A percentile compares a stretch with the other conserved stretches of the same genome.
Conservation (phyloP, 2,888 invertebrate species). For the Caenorhabditis angaria region DNA sequence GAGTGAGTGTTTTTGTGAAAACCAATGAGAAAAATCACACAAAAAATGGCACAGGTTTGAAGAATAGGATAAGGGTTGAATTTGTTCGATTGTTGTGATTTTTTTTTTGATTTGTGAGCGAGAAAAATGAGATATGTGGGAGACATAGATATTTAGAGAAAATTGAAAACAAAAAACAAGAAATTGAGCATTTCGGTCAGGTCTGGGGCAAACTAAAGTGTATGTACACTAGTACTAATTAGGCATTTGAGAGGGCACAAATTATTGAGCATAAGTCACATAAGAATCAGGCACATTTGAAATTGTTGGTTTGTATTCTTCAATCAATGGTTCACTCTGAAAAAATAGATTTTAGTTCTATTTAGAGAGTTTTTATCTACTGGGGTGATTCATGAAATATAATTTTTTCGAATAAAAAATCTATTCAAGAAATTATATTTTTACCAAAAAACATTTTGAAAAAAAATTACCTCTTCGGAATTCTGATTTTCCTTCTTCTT, state of each 20-base stretch:
- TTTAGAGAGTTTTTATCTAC: not conserved
- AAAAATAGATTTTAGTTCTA: conserved; percentile 10
- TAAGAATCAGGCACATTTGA: not conserved
- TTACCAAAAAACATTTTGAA: not conserved
- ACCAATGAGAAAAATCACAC: conserved; percentile 15
- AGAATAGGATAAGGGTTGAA: conserved; percentile 7
- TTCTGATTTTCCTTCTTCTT: conserved; percentile 44
- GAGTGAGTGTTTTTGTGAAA: too few relatives aligned
- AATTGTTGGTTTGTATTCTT: conserved; percentile 26
- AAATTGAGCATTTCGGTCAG: conserved; percentile 3
- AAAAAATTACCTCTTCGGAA: conserved; percentile 24
- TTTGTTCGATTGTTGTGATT: not conserved
- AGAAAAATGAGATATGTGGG: conserved; percentile 5
- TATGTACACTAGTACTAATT: too few relatives aligned
- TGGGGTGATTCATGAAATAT: too few relatives aligned
- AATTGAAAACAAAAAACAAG: not conserved
- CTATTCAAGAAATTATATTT: not conserved
- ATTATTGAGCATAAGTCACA: conserved; percentile 10
- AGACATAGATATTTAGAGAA: not conserved
- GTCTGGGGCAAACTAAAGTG: not conserved
- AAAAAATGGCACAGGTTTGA: conserved; percentile 40
- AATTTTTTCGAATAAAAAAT: not conserved
- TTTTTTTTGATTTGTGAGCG: conserved; percentile 12
- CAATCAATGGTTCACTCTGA: conserved; percentile 28
- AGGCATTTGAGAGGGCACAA: too few relatives aligned